phyloP scores from a whole-genome alignment of 2,113 vertebrate species.

The Labeo catla region DNA sequence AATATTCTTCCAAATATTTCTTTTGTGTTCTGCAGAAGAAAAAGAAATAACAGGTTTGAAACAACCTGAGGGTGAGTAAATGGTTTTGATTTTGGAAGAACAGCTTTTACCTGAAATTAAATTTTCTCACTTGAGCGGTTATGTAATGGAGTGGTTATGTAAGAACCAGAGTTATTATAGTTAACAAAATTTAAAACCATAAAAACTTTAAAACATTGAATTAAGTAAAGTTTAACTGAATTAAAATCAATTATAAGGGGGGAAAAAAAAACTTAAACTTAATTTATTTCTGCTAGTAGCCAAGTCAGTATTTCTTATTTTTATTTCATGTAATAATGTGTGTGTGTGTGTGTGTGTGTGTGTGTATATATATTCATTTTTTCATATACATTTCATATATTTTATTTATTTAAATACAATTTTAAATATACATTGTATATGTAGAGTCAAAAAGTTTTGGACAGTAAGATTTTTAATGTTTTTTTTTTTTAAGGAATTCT shows the following conservation, averaged over 20 bases:
- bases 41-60: not conserved
- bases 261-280: not conserved
- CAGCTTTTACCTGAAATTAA: not conserved
- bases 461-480: too few relatives aligned
- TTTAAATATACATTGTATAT: too few relatives aligned
- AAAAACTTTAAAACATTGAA: not conserved
- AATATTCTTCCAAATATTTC: not conserved
- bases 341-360: too few relatives aligned
- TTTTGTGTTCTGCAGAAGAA: not conserved
- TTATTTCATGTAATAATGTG: not conserved
- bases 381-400: too few relatives aligned
- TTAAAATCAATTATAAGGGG: not conserved
- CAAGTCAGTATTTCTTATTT: not conserved
- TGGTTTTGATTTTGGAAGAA: not conserved
- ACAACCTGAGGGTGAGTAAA: not conserved
- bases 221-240: not conserved
- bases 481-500: too few relatives aligned
- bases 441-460: too few relatives aligned
- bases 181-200: not conserved
- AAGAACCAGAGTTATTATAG: not conserved
- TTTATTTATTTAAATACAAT: too few relatives aligned
- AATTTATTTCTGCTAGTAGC: not conserved
- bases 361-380: too few relatives aligned
- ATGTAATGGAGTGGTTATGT: not conserved
- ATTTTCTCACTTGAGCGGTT: not conserved